Conservation (phyloP, 2,113 vertebrate genomes). For the Toxostoma redivivum region DNA sequence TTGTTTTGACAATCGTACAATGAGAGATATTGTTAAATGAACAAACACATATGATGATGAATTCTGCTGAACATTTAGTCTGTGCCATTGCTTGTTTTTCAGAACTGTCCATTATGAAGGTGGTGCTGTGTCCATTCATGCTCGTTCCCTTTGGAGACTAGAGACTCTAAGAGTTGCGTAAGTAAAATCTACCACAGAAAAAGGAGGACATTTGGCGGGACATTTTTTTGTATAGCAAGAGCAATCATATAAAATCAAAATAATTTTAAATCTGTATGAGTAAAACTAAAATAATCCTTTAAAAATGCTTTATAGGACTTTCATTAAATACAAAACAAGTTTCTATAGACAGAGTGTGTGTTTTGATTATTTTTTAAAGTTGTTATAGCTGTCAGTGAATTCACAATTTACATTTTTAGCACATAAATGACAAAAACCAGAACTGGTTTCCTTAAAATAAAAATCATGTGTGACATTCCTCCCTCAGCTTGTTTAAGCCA, state of each 20-base stretch:
- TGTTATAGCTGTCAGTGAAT: not conserved
- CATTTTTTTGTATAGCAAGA: not conserved
- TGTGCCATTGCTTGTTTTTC: constrained; percentile 20
- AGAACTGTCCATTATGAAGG: constrained; percentile 96
- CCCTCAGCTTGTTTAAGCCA: not conserved
- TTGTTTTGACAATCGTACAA: not conserved
- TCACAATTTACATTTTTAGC: not conserved
- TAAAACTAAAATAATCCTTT: not conserved
- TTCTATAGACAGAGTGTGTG: not conserved
- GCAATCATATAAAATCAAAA: not conserved
- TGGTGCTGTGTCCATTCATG: constrained; percentile 90
- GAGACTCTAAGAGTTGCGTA: constrained; percentile 95
- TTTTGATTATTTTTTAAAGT: not conserved
- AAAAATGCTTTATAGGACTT: not conserved
- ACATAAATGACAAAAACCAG: not conserved
- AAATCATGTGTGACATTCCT: not conserved
- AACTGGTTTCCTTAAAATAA: not conserved
- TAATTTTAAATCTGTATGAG: not conserved
- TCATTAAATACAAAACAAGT: not conserved
- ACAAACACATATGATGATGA: not conserved
- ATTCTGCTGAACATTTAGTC: not conserved
- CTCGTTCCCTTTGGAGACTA: constrained; percentile 92
- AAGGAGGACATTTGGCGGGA: not conserved
- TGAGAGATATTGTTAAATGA: not conserved
- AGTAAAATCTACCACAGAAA: constrained; percentile 64